Base-by-base conservation (phyloP, 2,888 invertebrate species). In the Microctonus brassicae region DNA sequence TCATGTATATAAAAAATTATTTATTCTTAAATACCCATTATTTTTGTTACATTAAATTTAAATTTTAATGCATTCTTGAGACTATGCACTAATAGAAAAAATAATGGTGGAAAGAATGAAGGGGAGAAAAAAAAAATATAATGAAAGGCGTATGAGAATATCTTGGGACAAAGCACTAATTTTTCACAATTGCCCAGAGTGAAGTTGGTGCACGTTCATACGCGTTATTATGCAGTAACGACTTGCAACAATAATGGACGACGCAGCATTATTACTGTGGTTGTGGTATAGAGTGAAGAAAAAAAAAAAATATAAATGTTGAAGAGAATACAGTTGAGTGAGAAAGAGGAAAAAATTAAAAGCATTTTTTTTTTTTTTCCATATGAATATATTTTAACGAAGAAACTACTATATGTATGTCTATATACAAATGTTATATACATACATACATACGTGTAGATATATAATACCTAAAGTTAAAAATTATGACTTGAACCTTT, bases 241-340 rank as follows among this genome's bases (percentile, higher is more conserved):
- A 65, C 65, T 65, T 34, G 26, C 36, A 47, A 65, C 65, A 65
- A 65, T 65, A 65, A 65, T 65, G 53, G 55, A 53, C 34, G 65
- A 62, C 62, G 24, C 34, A 17, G 53, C 36, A n/a, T 53, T 34
- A 34, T 47, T 47, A 33, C 64, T 20, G 64, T 34, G 55, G 52
- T 65, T 42, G 65, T 24, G 52, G 65, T 55, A 52, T 7, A 47
- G 47, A 47, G 47, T 47, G 6, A 9, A 6, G 17, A 17, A 47
- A 47, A 47, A 47, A n/a, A 47, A 47, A 47, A 47, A 47, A 47
- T 17, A n/a, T 47, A 9, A 47, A 47, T 17, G 17, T 47, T 17
- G 7, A 47, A 55, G 55, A 55, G 13, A 65, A n/a, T 13, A 36
- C 33, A n/a, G 20, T 11, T 13, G 36, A 34, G 34, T 22, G 53